Conservation (phyloP, 2,797 vertebrate genomes). For the Channa striata region DNA sequence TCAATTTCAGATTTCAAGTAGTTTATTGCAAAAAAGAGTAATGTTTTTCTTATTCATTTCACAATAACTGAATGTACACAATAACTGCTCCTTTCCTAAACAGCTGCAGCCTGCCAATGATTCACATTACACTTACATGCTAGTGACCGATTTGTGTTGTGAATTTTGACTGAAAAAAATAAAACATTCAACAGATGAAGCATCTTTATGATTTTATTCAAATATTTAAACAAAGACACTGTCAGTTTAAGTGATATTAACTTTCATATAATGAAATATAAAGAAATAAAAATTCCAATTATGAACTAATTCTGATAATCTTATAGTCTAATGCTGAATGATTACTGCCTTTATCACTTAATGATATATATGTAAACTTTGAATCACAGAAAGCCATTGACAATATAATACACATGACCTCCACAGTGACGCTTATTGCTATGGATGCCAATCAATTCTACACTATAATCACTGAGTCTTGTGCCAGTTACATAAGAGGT, state of each 20-base stretch:
- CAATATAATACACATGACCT: background rate
- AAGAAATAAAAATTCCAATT: constrained; percentile 19
- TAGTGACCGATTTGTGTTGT: constrained; percentile 11
- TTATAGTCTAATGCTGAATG: too few relatives aligned
- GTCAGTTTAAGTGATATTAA: constrained; percentile 22
- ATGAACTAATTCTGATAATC: background rate
- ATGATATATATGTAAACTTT: background rate
- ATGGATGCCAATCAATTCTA: background rate
- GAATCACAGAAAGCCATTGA: constrained; percentile 1
- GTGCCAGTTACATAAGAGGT: background rate
- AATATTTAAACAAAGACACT: constrained; percentile 37
- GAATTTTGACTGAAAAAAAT: constrained; percentile 4
- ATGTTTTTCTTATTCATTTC: too few relatives aligned
- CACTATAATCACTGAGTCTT: background rate
- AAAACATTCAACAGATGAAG: constrained; percentile 17
- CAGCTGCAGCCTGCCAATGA: background rate
- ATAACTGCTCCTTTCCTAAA: constrained; percentile 8
- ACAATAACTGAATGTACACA: too few relatives aligned
- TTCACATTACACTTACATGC: constrained; percentile 9
- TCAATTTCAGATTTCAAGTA: background rate
- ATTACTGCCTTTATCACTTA: background rate
- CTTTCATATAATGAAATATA: constrained; percentile 10
- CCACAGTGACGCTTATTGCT: background rate
- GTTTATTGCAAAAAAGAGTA: too few relatives aligned
- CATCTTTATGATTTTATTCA: constrained; percentile 42